Base-by-base conservation (phyloP, 2,888 invertebrate species). In the Hyppa rectilinea region DNA sequence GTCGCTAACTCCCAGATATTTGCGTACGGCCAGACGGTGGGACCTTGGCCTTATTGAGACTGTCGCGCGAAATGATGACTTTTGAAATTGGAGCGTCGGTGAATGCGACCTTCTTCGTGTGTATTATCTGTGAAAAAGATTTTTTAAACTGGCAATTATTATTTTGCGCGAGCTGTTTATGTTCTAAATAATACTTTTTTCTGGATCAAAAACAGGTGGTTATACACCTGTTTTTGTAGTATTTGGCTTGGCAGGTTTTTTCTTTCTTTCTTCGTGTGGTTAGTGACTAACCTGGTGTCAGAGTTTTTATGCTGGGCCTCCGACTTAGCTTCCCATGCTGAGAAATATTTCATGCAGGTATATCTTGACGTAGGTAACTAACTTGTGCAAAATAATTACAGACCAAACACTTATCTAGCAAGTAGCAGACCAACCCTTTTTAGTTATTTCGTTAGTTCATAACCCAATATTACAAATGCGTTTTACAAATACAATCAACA, bases 11-110 rank as follows among this genome's bases (percentile, higher is more conserved):
- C 73, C 73, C 78, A 80, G 81, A 81, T 79, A 82, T 82, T 82
- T 79, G 79, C 78, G 82, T 80, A 59, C 79, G 71, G 43, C 75
- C 40, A 80, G 73, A 77, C 80, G 47, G 47, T 40, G 52, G 34
- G 50, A 71, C 84, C 83, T 83, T 83, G 83, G 75, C 75, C 65
- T 81, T 82, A 83, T 83, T 83, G 62, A 68, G 63, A 79, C 45
- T 74, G 83, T 81, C 70, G 64, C 72, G 76, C 63, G 77, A 78
- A 75, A 75, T 69, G 55, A 75, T 75, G 70, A 59, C 76, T 71
- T 75, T 82, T 80, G 61, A 74, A 78, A 71, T 83, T 81, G 67
- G 71, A 79, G 14, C 71, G 61, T 56, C 64, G n/a, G 43, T 61
- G 68, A 72, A 65, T 56, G 64, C 50, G 78, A 68, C 81, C 62